Evolutionary conservation across 2,797 vertebrate genomes (phyloP).

Genomic region (Melanogrammus aeglefinus): DNA sequence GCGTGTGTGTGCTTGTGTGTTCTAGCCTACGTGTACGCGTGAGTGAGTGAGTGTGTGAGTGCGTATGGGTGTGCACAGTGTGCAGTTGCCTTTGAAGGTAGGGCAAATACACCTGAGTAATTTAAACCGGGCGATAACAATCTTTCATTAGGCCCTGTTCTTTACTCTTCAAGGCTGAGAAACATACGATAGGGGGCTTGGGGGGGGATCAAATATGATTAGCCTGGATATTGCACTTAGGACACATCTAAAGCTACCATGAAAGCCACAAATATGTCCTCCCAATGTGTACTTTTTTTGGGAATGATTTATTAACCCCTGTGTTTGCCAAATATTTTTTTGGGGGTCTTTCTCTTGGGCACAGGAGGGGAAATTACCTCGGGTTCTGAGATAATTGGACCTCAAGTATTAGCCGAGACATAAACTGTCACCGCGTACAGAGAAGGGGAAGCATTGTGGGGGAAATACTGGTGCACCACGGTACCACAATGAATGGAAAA

Average conservation of each 20-base stretch:
- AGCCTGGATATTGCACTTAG: constrained; percentile 46
- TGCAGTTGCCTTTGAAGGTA: constrained; percentile 36
- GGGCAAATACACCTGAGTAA: constrained; percentile 60
- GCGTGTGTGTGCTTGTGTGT: constrained; percentile 3
- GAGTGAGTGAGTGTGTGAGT: constrained; percentile 16
- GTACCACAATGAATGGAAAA: constrained; percentile 28
- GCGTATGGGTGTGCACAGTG: constrained; percentile 29
- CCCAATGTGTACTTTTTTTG: constrained; percentile 33
- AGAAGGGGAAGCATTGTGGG: constrained; percentile 28
- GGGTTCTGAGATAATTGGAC: constrained; percentile 46
- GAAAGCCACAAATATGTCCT: constrained; percentile 48
- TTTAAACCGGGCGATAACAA: constrained; percentile 36
- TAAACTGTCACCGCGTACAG: constrained; percentile 38
- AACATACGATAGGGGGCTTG: constrained; percentile 38
- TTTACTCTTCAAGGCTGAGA: constrained; percentile 14
- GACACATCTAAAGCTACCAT: constrained; percentile 21
- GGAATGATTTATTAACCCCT: constrained; percentile 53
- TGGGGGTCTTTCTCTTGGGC: constrained; percentile 29
- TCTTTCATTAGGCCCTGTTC: constrained; percentile 47
- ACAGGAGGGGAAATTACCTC: constrained; percentile 44
- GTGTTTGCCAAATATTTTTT: constrained; percentile 43
- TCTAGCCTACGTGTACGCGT: constrained; percentile 1
- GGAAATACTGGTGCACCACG: constrained; percentile 33
- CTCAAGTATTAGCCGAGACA: constrained; percentile 21
- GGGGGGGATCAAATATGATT: constrained; percentile 54